Base-by-base conservation (phyloP, 2,888 invertebrate species). In the Graphium colonna region DNA sequence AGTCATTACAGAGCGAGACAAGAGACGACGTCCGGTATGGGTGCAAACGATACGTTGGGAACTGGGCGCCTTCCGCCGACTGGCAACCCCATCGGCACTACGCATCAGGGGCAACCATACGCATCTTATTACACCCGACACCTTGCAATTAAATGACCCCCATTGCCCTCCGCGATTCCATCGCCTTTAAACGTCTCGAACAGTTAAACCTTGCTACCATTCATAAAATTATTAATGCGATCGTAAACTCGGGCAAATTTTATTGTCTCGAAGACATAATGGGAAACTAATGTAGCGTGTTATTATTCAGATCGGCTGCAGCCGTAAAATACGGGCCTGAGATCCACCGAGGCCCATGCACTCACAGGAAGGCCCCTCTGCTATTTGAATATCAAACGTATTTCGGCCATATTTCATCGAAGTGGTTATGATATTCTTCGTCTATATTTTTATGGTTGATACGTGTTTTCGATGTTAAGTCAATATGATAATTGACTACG, bases 221-320 rank as follows among this genome's bases (percentile, higher is more conserved):
- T 89, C 88, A 88, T 88, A 89, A 89, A 89, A 89, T 88, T 89
- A 89, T 89, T 89, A 85, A 89, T 89, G 89, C 69, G 85, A 82
- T 89, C 89, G 84, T 89, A 89, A 89, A 89, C 87, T 88, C 87
- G 89, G 79, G 86, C 83, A 88, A 89, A 86, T 89, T 89, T 89
- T 89, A 89, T 88, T 89, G 87, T 88, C 86, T 87, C 82, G 87
- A 78, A 83, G 84, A 79, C 80, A 88, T 89, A 89, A 89, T 89
- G 88, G 88, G 86, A 89, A 88, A 85, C 89, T 89, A 89, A 89
- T 88, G 89, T 88, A 84, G 81, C 89, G 89, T 89, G 89, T 86
- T 88, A 89, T 89, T 89, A 89, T 89, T 87, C 89, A 87, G 86
- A 80, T 85, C 78, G 82, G 78, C 73, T 79, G 82, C 78, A 84